Evolutionary conservation across 2,797 vertebrate species (phyloP), one percentile per base, ranked within the genome.

Genomic region (Lepilemur septentrionalis): DNA sequence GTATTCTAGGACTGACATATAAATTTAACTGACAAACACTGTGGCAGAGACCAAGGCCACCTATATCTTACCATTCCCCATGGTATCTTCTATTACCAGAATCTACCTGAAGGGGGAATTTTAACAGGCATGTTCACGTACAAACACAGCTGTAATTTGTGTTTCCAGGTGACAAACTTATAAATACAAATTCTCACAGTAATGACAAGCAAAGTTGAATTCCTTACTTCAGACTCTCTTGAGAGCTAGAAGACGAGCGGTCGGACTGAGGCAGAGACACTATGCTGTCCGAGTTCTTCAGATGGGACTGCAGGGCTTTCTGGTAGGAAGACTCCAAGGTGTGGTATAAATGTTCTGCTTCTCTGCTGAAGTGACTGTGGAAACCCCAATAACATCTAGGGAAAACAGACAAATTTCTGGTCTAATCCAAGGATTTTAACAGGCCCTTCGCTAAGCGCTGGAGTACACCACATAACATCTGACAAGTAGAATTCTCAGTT

Each of bases 221-320:
- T 50, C 70, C 99, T 99, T 98, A 99, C 99, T 99, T 99, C 25
- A 99, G 99, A 98, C 99, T 99, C 98, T 99, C 99, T 97, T 99
- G 99, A 14, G 99, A 99, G 89, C 99, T 99, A 2, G 99, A 99
- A 0, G 99, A 99, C 0, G 99, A 99, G 20, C 99, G 99, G 98
- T 99, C 99, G 0, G 99, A 99, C 94, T 99, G 99, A 0, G 99
- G 99, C 76, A 99, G 98, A 25, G 99, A 99, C 96, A 99, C 99
- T 0, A 99, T 99, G 98, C 99, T 99, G 98, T 99, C 99, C 0
- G 99, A 99, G 97, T 99, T 99, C 99, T 99, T 99, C 98, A 99
- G 97, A 97, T 99, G 99, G 0, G 99, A 99, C 98, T 99, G 99
- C 55, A 99, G 98, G 41, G 99, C 99, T 96, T 99, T 99, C 99